Evolutionary conservation across 2,113 vertebrate genomes (phyloP), one percentile per base, ranked within the genome.

Genomic region (Grallaria varia): DNA sequence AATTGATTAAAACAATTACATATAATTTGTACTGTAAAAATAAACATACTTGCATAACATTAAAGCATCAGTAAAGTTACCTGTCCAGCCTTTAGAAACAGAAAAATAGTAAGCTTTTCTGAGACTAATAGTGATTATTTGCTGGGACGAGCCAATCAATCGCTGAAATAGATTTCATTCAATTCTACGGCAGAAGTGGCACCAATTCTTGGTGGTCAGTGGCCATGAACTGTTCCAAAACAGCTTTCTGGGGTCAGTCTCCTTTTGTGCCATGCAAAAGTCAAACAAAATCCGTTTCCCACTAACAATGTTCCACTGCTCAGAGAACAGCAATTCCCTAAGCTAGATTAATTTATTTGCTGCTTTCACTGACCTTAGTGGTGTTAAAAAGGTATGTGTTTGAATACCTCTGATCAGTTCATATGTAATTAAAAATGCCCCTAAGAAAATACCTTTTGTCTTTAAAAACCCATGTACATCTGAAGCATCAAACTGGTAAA

Each of bases 161-260:
- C 45, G 42, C 10, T 49, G n/a, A 30, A 91, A 87, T 66, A 50
- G 62, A 83, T 93, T 91, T 82, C 56, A 79, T 62, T 87, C 37
- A 23, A 27, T 90, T 92, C 40, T 62, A 45, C 76, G 31, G 58
- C n/a, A 73, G 66, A 84, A 58, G 44, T 82, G 66, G 58, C n/a
- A n/a, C n/a, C n/a, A n/a, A 73, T 95, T 96, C 90, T 84, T 25
- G 35, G 28, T 94, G 49, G 62, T 87, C 84, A 91, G 66, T 76
- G 62, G 28, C 25, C 39, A 50, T 69, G 69, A 82, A 69, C 49
- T 42, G 35, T 52, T 84, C 52, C 30, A 75, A 45, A 76, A 86
- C 18, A 60, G 21, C 9, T 72, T 68, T 72, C 62, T 85, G 53
- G 20, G 44, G 37, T 89, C 81, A 94, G 60, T 76, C 10, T 49